Base-by-base conservation (phyloP, 2,888 invertebrate species). In the Acanthosepion lycidas region DNA sequence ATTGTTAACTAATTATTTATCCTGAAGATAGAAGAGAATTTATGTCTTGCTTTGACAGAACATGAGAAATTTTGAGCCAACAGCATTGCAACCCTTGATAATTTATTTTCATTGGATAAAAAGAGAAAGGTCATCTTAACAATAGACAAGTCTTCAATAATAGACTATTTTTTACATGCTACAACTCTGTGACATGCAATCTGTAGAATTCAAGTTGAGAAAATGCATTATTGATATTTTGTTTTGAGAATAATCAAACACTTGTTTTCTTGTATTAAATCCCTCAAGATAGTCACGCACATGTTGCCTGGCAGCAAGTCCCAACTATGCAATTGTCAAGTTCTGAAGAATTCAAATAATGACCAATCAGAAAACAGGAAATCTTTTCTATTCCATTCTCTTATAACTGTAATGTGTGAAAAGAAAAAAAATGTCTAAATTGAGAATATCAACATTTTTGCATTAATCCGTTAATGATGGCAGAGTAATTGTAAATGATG, bases 301-400 rank as follows among this genome's bases (percentile, higher is more conserved):
- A 18, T 78, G n/a, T n/a, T 78, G 33, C 78, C n/a, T 33, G 3
- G 78, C n/a, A 78, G n/a, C 78, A 33, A 78, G 78, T 78, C n/a
- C n/a, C 78, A 78, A 78, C 78, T 5, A 23, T 78, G 78, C n/a
- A n/a, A 78, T 78, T 5, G 15, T 78, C 78, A 78, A n/a, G n/a
- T 18, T n/a, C n/a, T n/a, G 78, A 78, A 78, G 78, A 78, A 78
- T 78, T 78, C n/a, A 78, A 78, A 78, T 78, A 78, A 78, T 78
- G n/a, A 78, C 78, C 78, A 78, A 78, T 78, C n/a, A 78, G 15
- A 78, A 78, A n/a, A n/a, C 78, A 78, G n/a, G 78, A 78, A 78
- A 33, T 78, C 12, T 9, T 78, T 78, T 33, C 23, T 15, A 15
- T 78, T 78, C 12, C n/a, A 28, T n/a, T 78, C 12, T n/a, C 78